Conservation (phyloP, 2,797 vertebrate genomes). For the Lacerta viridis region DNA sequence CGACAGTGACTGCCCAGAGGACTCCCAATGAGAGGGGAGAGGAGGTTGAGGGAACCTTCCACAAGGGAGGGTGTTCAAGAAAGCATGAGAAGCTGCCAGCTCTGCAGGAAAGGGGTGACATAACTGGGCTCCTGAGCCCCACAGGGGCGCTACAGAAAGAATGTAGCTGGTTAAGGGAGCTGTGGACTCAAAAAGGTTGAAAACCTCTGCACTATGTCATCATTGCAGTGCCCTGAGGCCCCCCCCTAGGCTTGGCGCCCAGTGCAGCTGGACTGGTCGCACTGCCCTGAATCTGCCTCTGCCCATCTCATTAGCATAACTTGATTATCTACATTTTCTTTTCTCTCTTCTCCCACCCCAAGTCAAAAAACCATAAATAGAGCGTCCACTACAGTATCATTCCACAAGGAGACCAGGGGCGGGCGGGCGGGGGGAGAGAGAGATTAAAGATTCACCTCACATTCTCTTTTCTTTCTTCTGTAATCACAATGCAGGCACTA, state of each 20-base stretch:
- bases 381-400: conserved; percentile 74
- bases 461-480: conserved; percentile 71
- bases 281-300: background rate
- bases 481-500: conserved; percentile 89
- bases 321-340: background rate
- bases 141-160: no score
- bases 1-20: no score
- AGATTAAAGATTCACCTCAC: conserved; percentile 78
- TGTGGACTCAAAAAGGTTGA: no score
- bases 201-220: no score
- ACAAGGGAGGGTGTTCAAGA: no score
- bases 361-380: conserved; percentile 62
- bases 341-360: background rate
- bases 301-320: background rate
- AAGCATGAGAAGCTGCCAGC: no score
- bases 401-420: conserved; percentile 18
- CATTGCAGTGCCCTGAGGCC: no score
- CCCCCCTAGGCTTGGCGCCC: background rate
- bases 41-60: no score
- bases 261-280: background rate
- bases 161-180: no score
- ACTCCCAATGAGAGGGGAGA: no score
- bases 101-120: no score
- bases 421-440: background rate
- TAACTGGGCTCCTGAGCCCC: no score